Conservation (phyloP, 2,113 vertebrate genomes). For the Colaptes auratus region DNA sequence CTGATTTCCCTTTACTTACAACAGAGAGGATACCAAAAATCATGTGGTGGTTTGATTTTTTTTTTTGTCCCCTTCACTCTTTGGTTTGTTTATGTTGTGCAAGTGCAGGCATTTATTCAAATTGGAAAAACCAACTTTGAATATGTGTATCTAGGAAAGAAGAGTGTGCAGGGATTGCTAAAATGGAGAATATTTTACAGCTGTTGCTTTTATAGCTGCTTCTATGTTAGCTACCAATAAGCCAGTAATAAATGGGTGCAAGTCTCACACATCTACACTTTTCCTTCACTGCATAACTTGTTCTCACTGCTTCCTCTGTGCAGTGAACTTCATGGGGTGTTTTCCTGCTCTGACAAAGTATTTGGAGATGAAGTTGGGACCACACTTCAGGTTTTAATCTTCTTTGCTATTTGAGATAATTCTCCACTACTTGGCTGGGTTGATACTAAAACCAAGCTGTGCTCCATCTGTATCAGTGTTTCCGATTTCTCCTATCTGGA, state of each 20-base stretch:
- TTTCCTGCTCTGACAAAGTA: constrained; percentile 1
- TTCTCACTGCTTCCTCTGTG: background rate
- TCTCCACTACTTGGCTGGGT: background rate
- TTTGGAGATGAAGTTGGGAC: background rate
- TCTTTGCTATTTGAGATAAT: background rate
- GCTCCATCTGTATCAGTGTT: background rate
- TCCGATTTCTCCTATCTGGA: background rate
- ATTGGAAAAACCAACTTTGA: background rate
- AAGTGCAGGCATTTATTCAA: background rate
- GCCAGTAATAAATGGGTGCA: constrained; percentile 17
- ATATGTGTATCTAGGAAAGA: background rate
- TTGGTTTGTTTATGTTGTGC: background rate
- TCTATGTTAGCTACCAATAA: background rate
- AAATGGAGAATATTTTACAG: background rate
- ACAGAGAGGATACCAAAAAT: background rate
- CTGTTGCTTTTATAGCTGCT: background rate
- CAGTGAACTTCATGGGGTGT: background rate
- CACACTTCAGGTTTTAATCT: background rate
- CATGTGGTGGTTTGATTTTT: background rate
- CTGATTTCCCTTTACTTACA: too few relatives aligned
- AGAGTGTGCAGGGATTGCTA: background rate
- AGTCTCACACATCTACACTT: background rate
- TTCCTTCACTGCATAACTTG: constrained; percentile 23
- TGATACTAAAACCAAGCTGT: background rate
- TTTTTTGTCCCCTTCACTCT: background rate